Conservation (phyloP, 2,888 invertebrate genomes). For the Luperina nickerlii region DNA sequence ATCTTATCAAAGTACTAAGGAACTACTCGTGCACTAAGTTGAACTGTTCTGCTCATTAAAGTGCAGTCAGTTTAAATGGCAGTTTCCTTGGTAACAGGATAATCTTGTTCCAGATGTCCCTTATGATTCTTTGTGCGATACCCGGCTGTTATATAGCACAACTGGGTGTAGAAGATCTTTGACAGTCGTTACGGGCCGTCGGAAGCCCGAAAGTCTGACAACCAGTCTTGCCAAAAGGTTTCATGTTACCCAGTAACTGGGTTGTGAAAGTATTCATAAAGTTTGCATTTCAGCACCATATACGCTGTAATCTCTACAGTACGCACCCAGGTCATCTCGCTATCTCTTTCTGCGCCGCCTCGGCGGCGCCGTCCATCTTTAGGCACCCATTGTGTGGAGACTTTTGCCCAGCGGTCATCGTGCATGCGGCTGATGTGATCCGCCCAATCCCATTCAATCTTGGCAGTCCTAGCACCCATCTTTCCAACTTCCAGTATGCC, state of each 20-base stretch:
- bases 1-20: conserved; percentile 22
- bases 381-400: neutral
- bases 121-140: neutral
- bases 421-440: neutral
- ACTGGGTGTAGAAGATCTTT: neutral
- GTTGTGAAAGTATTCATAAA: too few species aligned
- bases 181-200: neutral
- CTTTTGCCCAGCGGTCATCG: neutral
- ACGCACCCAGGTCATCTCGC: too few species aligned
- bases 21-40: conserved; percentile 10
- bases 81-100: conserved; percentile 24
- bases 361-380: too few species aligned
- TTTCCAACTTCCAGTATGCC: too few species aligned
- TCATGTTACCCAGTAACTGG: neutral
- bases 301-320: too few species aligned
- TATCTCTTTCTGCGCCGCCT: too few species aligned
- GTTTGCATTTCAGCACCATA: too few species aligned
- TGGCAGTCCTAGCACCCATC: too few species aligned
- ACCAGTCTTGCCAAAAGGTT: neutral
- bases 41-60: neutral
- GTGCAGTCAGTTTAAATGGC: conserved; percentile 7
- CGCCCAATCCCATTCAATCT: too few species aligned
- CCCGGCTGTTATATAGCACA: neutral
- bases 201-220: neutral
- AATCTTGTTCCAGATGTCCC: neutral